Conservation (phyloP, 2,797 vertebrate species). For the Urocyon cinereoargenteus region DNA sequence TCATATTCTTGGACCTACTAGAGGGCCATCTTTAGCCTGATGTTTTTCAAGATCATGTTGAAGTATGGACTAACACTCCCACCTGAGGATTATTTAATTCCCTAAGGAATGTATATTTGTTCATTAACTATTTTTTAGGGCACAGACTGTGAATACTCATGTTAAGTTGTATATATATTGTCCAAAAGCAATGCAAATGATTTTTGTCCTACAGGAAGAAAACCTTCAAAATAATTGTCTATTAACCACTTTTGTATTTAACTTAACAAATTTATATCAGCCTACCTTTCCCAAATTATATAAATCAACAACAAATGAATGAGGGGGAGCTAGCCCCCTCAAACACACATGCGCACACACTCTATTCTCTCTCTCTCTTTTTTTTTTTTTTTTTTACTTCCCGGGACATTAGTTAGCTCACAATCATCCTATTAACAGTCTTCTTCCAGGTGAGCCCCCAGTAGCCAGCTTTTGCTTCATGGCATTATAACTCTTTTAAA, state of each 20-base stretch:
- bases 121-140: background rate
- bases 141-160: background rate
- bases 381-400: background rate
- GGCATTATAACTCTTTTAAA: background rate
- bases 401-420: background rate
- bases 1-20: background rate
- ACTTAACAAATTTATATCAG: background rate
- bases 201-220: background rate
- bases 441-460: background rate
- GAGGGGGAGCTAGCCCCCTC: background rate
- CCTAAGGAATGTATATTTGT: background rate
- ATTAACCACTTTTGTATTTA: background rate
- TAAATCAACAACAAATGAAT: background rate
- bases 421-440: background rate
- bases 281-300: background rate
- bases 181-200: background rate
- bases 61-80: background rate
- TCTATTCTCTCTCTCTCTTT: too few species aligned
- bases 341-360: background rate
- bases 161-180: background rate
- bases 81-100: background rate
- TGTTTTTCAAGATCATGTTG: background rate
- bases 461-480: background rate
- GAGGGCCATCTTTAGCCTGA: background rate
- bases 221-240: background rate